Evolutionary conservation across 2,113 vertebrate genomes (phyloP).

Genomic region (Thryonomys swinderianus): DNA sequence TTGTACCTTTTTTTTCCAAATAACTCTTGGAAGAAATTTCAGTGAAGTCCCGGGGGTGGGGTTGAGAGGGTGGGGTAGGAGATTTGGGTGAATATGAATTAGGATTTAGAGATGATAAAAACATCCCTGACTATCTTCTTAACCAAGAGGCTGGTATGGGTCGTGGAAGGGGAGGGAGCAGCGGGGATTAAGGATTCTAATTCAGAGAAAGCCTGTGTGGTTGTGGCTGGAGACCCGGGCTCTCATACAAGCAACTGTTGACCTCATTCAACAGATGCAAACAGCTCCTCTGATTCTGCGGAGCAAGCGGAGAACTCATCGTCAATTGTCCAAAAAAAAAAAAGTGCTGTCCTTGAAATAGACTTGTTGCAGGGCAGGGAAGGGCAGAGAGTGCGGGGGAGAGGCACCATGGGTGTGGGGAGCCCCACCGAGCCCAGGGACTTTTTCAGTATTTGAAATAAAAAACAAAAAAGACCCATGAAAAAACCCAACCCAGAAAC

Average conservation of each 20-base stretch:
- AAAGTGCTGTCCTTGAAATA: conserved; percentile 39
- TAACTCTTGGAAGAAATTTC: conserved; percentile 69
- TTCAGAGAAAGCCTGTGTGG: conserved; percentile 1
- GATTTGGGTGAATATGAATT: not conserved
- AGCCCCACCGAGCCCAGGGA: conserved; percentile 67
- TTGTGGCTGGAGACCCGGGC: conserved; percentile 26
- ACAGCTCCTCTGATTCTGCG: conserved; percentile 45
- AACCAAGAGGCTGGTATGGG: not conserved
- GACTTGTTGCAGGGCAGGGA: conserved; percentile 41
- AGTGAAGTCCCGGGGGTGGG: conserved; percentile 58
- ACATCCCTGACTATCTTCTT: conserved; percentile 39
- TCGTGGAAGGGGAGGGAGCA: not conserved
- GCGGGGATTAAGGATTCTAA: not conserved
- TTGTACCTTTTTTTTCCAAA: conserved; percentile 72
- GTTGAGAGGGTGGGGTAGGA: conserved; percentile 54
- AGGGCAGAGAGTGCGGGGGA: conserved; percentile 52
- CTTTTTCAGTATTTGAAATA: conserved; percentile 75
- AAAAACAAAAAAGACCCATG: conserved; percentile 56
- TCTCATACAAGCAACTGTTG: conserved; percentile 26
- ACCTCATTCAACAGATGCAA: not conserved
- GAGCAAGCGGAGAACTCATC: conserved; percentile 18
- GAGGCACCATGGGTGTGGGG: conserved; percentile 45
- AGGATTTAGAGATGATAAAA: conserved; percentile 35
- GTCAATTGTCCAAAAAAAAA: not conserved
- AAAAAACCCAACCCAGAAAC: conserved; percentile 66